These are phyloP conservation scores for Karalla daura DNA, from an alignment of 2,797 vertebrate genomes.

Conservation along the genomic window DNA sequence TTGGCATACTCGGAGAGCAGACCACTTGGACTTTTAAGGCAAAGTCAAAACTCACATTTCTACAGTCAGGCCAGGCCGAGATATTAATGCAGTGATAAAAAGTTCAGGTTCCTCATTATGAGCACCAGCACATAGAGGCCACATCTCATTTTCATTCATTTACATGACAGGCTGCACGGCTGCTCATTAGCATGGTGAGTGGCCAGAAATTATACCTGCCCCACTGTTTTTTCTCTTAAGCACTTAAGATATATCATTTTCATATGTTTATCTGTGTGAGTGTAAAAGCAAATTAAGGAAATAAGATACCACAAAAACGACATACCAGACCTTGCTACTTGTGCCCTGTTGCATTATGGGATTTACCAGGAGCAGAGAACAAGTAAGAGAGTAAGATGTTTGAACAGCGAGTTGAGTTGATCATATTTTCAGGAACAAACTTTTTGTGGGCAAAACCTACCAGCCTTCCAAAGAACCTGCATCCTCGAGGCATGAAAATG, in stretches of 20 bases:
- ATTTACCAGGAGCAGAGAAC: slow-evolving; percentile 1
- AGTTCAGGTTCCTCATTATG: neutral
- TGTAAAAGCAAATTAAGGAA: neutral
- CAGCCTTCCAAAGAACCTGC: slow-evolving; percentile 5
- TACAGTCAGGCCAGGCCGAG: neutral
- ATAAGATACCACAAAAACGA: neutral
- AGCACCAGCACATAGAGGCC: neutral
- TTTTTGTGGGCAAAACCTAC: neutral
- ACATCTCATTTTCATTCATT: slow-evolving; percentile 16
- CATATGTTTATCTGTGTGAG: neutral
- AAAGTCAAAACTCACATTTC: slow-evolving; percentile 31
- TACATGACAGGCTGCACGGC: neutral
- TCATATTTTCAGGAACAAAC: no score
- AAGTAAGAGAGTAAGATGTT: no score
- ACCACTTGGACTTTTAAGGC: slow-evolving; percentile 18
- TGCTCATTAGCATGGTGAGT: neutral
- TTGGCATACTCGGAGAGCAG: slow-evolving; percentile 1
- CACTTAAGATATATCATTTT: neutral
- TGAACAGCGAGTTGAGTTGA: no score
- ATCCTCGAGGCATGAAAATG: slow-evolving; percentile 27
- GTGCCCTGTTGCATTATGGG: slow-evolving; percentile 40
- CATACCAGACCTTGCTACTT: neutral
- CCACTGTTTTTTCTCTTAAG: neutral
- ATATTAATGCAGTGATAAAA: slow-evolving; percentile 9
- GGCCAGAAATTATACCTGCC: slow-evolving; percentile 21